Percentiles rank a stretch among this genome's conserved stretches.
phyloP scores from a whole-genome alignment of 2,113 vertebrate genomes.

The Phycodurus eques region DNA sequence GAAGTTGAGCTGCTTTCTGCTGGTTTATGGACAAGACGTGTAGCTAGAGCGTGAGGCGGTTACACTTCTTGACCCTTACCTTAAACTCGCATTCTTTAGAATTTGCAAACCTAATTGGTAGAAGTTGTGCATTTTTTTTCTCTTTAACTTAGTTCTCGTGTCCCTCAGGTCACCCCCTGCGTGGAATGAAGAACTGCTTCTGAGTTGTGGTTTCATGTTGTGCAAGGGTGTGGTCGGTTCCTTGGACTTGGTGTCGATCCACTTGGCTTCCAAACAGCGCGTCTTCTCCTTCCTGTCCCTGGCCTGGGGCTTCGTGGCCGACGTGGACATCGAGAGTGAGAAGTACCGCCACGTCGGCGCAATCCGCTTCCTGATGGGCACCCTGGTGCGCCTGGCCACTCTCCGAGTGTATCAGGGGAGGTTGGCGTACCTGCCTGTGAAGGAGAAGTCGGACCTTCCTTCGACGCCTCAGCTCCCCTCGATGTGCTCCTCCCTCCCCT shows the following conservation, averaged over 20 bases:
- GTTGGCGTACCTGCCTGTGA: slow-evolving; percentile 80
- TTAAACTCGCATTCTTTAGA: too few relatives aligned
- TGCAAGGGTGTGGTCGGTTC: slow-evolving; percentile 81
- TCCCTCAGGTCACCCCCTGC: slow-evolving; percentile 77
- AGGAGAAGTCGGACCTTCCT: slow-evolving; percentile 24
- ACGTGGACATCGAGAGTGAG: slow-evolving; percentile 92
- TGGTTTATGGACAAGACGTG: too few relatives aligned
- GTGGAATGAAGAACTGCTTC: slow-evolving; percentile 81
- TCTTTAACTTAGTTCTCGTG: neutral
- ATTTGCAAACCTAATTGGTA: neutral
- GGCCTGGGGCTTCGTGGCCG: slow-evolving; percentile 91
- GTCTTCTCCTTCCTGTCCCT: slow-evolving; percentile 86
- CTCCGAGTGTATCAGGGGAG: slow-evolving; percentile 76
- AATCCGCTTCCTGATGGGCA: slow-evolving; percentile 87
- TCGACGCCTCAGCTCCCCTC: slow-evolving; percentile 39
- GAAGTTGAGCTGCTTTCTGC: too few relatives aligned
- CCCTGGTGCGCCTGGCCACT: slow-evolving; percentile 77
- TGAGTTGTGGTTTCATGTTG: slow-evolving; percentile 83
- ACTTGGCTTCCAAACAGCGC: slow-evolving; percentile 67
- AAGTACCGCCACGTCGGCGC: slow-evolving; percentile 85
- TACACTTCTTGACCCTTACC: too few relatives aligned
- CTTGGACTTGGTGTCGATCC: slow-evolving; percentile 84
- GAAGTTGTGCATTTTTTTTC: neutral
- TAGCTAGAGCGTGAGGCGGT: too few relatives aligned
- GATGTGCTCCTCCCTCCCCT: slow-evolving; percentile 48